phyloP scores from a whole-genome alignment of 2,113 vertebrate species.

The Lampris megalopsis region DNA sequence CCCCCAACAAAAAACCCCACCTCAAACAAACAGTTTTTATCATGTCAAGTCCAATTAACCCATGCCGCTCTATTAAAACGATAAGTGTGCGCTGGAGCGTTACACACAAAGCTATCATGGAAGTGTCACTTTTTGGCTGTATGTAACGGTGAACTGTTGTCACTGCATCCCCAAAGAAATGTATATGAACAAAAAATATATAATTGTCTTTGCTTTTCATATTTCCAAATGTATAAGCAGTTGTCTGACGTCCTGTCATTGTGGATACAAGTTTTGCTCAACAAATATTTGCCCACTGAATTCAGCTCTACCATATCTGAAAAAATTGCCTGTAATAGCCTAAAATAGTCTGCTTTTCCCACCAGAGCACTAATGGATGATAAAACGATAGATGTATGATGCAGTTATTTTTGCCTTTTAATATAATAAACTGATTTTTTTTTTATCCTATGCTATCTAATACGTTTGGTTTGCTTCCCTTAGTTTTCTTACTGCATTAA shows the following conservation, averaged over 20 bases:
- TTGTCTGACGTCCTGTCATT: slow-evolving; percentile 11
- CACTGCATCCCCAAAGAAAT: neutral
- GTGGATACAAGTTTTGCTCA: slow-evolving; percentile 23
- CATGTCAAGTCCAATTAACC: slow-evolving; percentile 79
- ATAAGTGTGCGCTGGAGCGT: neutral
- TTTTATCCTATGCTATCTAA: too few relatives aligned
- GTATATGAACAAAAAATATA: neutral
- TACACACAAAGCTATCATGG: neutral
- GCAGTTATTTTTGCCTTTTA: neutral
- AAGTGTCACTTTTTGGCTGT: slow-evolving; percentile 4
- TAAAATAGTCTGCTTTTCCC: too few relatives aligned
- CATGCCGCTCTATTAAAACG: slow-evolving; percentile 65
- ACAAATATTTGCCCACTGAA: slow-evolving; percentile 20
- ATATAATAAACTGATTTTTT: too few relatives aligned
- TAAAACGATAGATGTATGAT: slow-evolving; percentile 5
- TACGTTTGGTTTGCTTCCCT: too few relatives aligned
- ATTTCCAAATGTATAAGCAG: slow-evolving; percentile 1
- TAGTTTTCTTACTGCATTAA: too few relatives aligned
- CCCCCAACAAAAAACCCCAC: too few relatives aligned
- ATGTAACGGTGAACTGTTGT: neutral
- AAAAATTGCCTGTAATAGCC: too few relatives aligned
- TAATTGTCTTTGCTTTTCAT: neutral
- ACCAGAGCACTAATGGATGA: too few relatives aligned
- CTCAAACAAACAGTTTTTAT: slow-evolving; percentile 71
- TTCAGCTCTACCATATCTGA: neutral